Evolutionary conservation across 2,113 vertebrate species (phyloP).

Genomic region (Gallinago jamesoni): DNA sequence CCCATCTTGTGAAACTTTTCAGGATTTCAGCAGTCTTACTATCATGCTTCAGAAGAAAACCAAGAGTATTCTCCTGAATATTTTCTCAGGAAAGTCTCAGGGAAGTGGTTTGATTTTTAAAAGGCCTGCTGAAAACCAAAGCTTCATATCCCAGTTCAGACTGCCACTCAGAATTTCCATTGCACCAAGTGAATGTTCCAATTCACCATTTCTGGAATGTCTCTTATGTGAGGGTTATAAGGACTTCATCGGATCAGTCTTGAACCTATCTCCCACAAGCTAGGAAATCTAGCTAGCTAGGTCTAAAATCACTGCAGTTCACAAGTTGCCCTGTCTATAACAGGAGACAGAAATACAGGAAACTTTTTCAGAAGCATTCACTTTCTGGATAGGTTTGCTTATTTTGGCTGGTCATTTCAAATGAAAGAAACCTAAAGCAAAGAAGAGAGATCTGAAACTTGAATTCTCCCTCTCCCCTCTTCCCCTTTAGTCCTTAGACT

Average conservation of each 20-base stretch:
- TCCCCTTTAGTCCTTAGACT: neutral
- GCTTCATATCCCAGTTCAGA: neutral
- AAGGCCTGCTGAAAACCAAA: neutral
- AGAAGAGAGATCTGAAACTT: neutral
- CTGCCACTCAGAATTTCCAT: neutral
- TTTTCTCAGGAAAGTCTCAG: neutral
- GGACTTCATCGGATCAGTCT: neutral
- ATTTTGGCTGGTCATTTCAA: conserved; percentile 3
- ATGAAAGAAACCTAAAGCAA: conserved; percentile 7
- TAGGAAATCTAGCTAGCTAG: neutral
- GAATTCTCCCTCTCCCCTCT: neutral
- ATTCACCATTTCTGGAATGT: neutral
- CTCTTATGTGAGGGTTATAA: neutral
- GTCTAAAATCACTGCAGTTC: neutral
- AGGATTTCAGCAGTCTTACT: neutral
- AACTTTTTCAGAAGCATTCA: neutral
- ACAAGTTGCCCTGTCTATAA: neutral
- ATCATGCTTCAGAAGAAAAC: neutral
- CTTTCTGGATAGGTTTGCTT: neutral
- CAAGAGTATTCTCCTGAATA: neutral
- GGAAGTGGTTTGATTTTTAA: neutral
- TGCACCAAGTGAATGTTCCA: neutral
- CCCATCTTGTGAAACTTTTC: neutral
- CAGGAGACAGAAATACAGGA: neutral
- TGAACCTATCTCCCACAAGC: neutral